phyloP scores from a whole-genome alignment of 2,888 invertebrate genomes.

The Malachius bipustulatus region DNA sequence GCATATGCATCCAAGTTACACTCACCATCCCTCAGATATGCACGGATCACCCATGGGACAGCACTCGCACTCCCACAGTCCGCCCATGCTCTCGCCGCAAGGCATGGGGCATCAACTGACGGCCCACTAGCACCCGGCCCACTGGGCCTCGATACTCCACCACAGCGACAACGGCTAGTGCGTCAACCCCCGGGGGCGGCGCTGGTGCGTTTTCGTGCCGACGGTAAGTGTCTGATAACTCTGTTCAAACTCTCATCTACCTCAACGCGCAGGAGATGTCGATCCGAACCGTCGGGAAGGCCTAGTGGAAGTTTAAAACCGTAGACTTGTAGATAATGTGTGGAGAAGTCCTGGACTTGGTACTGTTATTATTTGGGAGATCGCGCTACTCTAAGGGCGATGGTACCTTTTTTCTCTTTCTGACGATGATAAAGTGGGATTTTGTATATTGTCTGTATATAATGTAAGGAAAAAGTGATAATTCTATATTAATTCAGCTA shows the following conservation, averaged over 20 bases:
- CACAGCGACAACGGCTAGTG: conserved; percentile 39
- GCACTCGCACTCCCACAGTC: conserved; percentile 64
- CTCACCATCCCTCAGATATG: conserved; percentile 74
- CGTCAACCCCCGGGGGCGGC: conserved; percentile 15
- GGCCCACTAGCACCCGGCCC: conserved; percentile 77
- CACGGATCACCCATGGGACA: conserved; percentile 77
- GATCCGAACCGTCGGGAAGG: conserved; percentile 27
- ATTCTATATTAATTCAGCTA: too few species aligned
- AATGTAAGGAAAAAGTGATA: too few species aligned
- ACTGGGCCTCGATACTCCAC: conserved; percentile 55
- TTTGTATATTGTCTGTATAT: too few species aligned
- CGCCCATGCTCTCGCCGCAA: conserved; percentile 76
- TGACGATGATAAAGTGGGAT: too few species aligned
- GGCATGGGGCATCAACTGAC: conserved; percentile 65
- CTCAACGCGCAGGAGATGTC: conserved; percentile 25
- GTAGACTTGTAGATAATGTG: too few species aligned
- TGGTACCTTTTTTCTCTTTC: too few species aligned
- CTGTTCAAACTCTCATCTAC: conserved; percentile 28
- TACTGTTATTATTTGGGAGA: too few species aligned
- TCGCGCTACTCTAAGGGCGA: too few species aligned
- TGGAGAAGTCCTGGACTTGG: too few species aligned
- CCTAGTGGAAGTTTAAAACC: too few species aligned
- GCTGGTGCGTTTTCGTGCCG: conserved; percentile 16
- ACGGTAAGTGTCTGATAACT: too few species aligned
- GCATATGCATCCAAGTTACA: conserved; percentile 63